Conservation (phyloP, 2,113 vertebrate species). For the Engystomops pustulosus region DNA sequence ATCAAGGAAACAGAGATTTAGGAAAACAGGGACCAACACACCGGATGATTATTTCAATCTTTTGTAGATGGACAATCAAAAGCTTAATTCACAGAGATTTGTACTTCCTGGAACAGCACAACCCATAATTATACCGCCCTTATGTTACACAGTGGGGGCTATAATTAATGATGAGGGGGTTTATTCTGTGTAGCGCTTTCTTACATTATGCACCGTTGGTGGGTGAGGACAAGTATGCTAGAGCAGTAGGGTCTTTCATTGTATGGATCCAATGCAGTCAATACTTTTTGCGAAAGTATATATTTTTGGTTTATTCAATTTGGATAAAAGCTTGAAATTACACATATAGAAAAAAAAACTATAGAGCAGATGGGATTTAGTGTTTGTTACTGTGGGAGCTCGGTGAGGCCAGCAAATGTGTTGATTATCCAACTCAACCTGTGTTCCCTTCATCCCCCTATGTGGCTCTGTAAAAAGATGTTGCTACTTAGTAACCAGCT, state of each 20-base stretch:
- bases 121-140: slow-evolving; percentile 26
- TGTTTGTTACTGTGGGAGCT: background rate
- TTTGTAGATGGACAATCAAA: slow-evolving; percentile 49
- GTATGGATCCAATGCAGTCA: background rate
- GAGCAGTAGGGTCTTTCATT: background rate
- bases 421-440: slow-evolving; percentile 11
- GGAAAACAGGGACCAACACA: background rate
- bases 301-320: background rate
- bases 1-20: slow-evolving; percentile 6
- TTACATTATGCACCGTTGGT: background rate
- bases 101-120: slow-evolving; percentile 18
- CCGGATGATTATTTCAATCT: background rate
- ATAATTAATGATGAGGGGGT: slow-evolving; percentile 9
- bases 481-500: background rate
- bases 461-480: slow-evolving; percentile 1
- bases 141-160: slow-evolving; percentile 28
- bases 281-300: slow-evolving; percentile 7
- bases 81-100: slow-evolving; percentile 9
- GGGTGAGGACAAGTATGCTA: background rate
- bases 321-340: slow-evolving; percentile 10
- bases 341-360: background rate
- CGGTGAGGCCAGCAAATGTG: background rate
- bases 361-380: background rate
- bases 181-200: background rate
- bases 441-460: background rate